Evolutionary conservation across 2,888 invertebrate species (phyloP), one percentile per base, ranked within the genome.

Genomic region (Netelia inedita): DNA sequence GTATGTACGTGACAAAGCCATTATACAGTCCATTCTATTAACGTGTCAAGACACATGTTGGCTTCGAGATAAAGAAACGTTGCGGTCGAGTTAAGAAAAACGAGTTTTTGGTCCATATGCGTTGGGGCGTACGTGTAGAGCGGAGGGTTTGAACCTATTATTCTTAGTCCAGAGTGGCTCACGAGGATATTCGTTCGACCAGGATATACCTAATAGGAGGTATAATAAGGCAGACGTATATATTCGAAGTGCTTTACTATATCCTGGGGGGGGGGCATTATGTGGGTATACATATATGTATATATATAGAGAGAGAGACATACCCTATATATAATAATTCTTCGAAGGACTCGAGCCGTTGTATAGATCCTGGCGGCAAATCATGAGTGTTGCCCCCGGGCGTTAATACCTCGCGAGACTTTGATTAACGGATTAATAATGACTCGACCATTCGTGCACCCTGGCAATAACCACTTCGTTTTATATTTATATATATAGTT

Each of bases 391-490:
- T 59, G 82, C 73, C 85, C 79, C 74, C 73, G 71, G 80, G 82
- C 73, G 74, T 72, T 82, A 82, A 85, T 85, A 74, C 79, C 85
- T 78, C 78, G 82, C 75, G 85, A 85, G 86, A 86, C 85, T 83
- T 86, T 86, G 86, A 85, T 86, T 83, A 85, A 86, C 85, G 86
- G 85, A 85, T 85, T 86, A 83, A 86, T 86, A 86, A 86, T 86
- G 86, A 86, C 86, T 86, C 80, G 80, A 21, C 71, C 41, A 69
- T 83, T 75, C 53, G 68, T 46, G 69, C 59, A 71, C 63, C 66
- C 41, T 28, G 57, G 73, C 79, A 8, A 53, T 59, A 82, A 82
- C 74, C 46, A 65, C 72, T 63, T 73, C 68, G 73, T 66, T 55
- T 63, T 61, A n/a, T 59, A 59, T 41, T 35, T 78, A 73, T 57